These are phyloP conservation scores for Brachionus angularis DNA, from an alignment of 1,140 invertebrate species.

Conservation along the genomic window DNA sequence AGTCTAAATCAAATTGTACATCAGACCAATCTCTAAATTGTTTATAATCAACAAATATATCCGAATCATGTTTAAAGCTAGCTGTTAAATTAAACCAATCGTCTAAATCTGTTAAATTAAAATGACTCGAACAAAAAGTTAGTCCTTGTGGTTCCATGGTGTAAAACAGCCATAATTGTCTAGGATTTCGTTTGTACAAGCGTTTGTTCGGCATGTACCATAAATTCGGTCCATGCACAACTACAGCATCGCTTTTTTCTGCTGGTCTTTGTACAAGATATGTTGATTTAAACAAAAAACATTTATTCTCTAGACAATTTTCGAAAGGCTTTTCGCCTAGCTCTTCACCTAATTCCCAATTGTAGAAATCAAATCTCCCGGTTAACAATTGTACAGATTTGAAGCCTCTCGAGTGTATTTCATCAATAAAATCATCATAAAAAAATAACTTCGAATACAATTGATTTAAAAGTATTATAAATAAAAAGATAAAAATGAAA, in stretches of 20 bases:
- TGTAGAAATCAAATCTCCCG: constrained; percentile 7
- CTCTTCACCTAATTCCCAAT: constrained; percentile 2
- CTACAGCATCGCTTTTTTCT: constrained; percentile 7
- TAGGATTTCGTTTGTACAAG: constrained; percentile 4
- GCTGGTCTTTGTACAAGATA: not conserved
- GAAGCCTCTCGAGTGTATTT: constrained; percentile 1
- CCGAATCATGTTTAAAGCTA: constrained; percentile 15
- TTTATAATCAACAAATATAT: constrained; percentile 23
- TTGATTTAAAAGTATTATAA: too few relatives aligned
- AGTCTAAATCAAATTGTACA: not conserved
- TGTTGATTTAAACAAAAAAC: not conserved
- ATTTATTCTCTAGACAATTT: constrained; percentile 20
- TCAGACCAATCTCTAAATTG: constrained; percentile 6
- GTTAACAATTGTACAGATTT: constrained; percentile 33
- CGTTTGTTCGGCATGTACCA: constrained; percentile 16
- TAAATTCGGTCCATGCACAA: constrained; percentile 33
- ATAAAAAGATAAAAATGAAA: too few relatives aligned
- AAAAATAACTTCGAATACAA: too few relatives aligned
- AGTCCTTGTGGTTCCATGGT: constrained; percentile 30
- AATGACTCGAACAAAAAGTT: constrained; percentile 1
- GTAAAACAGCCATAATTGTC: constrained; percentile 34
- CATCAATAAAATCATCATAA: too few relatives aligned
- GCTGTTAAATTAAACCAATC: constrained; percentile 44
- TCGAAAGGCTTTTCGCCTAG: constrained; percentile 1
- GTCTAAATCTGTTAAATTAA: constrained; percentile 5